Evolutionary conservation across 2,888 invertebrate genomes (phyloP).

Genomic region (Xanthostigma xanthostigma): DNA sequence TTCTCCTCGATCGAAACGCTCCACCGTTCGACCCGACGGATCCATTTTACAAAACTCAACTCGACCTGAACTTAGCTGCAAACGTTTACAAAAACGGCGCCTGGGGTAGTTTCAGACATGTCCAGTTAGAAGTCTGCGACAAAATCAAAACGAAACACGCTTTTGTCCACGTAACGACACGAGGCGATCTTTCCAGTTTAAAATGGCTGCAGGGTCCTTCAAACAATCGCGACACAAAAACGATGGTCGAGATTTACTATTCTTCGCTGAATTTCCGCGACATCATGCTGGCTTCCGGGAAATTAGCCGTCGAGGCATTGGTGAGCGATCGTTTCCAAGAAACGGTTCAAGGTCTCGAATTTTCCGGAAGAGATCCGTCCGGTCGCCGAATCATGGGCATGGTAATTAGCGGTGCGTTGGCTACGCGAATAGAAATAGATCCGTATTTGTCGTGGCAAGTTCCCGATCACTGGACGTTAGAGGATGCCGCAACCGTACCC

Average conservation of each 20-base stretch:
- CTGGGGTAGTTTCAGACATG: slow-evolving; percentile 41
- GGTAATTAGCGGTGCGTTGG: slow-evolving; percentile 38
- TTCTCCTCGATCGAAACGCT: slow-evolving; percentile 45
- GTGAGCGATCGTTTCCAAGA: slow-evolving; percentile 45
- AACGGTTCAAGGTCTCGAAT: slow-evolving; percentile 43
- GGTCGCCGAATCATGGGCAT: slow-evolving; percentile 53
- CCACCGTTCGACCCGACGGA: slow-evolving; percentile 48
- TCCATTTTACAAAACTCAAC: slow-evolving; percentile 48
- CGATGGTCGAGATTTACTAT: slow-evolving; percentile 42
- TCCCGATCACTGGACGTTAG: slow-evolving; percentile 55
- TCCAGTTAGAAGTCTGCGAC: slow-evolving; percentile 42
- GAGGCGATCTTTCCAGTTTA: slow-evolving; percentile 76
- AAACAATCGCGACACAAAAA: slow-evolving; percentile 8
- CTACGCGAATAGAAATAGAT: slow-evolving; percentile 43
- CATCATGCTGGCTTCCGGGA: slow-evolving; percentile 84
- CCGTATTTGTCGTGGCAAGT: slow-evolving; percentile 41
- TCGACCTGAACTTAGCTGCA: slow-evolving; percentile 57
- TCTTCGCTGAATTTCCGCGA: slow-evolving; percentile 86
- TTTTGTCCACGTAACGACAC: slow-evolving; percentile 57
- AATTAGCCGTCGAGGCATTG: slow-evolving; percentile 66
- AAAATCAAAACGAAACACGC: slow-evolving; percentile 44
- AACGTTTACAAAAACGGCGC: slow-evolving; percentile 53
- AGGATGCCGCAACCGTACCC: slow-evolving; percentile 62
- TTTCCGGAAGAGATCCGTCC: slow-evolving; percentile 33
- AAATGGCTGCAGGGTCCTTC: slow-evolving; percentile 65